These are phyloP conservation scores for Peribatodes rhomboidaria DNA, from an alignment of 2,888 invertebrate genomes.

Conservation along the genomic window DNA sequence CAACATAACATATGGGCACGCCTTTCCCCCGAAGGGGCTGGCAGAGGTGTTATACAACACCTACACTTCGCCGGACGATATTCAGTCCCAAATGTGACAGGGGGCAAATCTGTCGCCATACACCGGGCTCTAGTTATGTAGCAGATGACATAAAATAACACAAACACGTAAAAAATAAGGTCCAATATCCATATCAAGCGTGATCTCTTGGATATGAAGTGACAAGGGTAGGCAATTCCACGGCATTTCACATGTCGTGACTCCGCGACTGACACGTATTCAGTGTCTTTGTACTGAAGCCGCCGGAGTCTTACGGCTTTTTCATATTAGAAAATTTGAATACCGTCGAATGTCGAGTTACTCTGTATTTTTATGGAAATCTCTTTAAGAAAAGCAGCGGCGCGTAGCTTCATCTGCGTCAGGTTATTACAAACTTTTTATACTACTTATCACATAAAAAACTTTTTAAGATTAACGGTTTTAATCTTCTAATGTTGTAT, in stretches of 20 bases:
- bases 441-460: too few species aligned
- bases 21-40: too few species aligned
- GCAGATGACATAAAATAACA: too few species aligned
- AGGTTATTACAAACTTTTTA: background rate
- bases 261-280: constrained; percentile 34
- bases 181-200: constrained; percentile 9
- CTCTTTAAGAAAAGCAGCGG: background rate
- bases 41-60: too few species aligned
- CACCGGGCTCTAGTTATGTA: too few species aligned
- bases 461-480: too few species aligned
- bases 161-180: background rate
- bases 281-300: constrained; percentile 1
- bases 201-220: constrained; percentile 16
- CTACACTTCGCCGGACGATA: too few species aligned
- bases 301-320: constrained; percentile 13
- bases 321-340: constrained; percentile 22
- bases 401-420: background rate
- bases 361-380: background rate
- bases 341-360: constrained; percentile 5
- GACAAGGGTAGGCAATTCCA: constrained; percentile 44
- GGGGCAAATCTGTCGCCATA: too few species aligned
- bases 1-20: too few species aligned
- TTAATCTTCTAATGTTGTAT: too few species aligned
- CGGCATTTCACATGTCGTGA: constrained; percentile 26
- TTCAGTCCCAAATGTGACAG: too few species aligned